These are phyloP conservation scores for Tiaroga cobitis DNA, from an alignment of 2,797 vertebrate genomes.

Conservation along the genomic window DNA sequence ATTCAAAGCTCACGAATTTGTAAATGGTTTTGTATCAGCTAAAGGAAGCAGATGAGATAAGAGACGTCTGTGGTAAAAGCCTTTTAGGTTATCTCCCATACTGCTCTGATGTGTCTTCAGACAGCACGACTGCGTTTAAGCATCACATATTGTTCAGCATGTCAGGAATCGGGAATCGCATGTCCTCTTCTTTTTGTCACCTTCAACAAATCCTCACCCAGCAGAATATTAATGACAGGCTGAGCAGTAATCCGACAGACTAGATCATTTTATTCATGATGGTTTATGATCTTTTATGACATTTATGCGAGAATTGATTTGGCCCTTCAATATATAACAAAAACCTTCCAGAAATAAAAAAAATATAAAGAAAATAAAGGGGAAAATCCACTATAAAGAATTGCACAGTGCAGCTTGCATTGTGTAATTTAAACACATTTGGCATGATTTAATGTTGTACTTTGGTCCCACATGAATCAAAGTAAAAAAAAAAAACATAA, in stretches of 20 bases:
- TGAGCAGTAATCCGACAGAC: constrained; percentile 48
- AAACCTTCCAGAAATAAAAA: constrained; percentile 11
- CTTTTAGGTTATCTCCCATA: constrained; percentile 24
- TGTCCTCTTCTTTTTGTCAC: constrained; percentile 29
- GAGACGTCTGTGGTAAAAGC: not conserved
- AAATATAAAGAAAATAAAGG: not conserved
- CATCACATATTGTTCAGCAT: constrained; percentile 28
- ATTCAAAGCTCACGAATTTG: constrained; percentile 36
- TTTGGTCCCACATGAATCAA: no score
- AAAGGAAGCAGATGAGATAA: constrained; percentile 44
- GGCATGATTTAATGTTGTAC: not conserved
- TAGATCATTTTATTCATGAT: constrained; percentile 56
- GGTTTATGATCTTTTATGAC: constrained; percentile 46
- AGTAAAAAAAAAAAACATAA: no score
- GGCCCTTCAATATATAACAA: constrained; percentile 4
- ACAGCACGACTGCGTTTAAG: constrained; percentile 1
- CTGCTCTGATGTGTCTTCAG: constrained; percentile 29
- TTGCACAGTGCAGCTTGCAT: no score
- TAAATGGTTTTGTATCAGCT: constrained; percentile 28
- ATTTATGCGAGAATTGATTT: constrained; percentile 46
- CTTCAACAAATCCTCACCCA: constrained; percentile 44
- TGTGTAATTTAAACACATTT: constrained; percentile 3
- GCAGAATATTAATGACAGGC: constrained; percentile 42
- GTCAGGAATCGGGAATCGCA: constrained; percentile 35
- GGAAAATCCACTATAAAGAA: not conserved